These are phyloP conservation scores for Trachurus trachurus DNA, from an alignment of 2,797 vertebrate genomes.

Conservation along the genomic window DNA sequence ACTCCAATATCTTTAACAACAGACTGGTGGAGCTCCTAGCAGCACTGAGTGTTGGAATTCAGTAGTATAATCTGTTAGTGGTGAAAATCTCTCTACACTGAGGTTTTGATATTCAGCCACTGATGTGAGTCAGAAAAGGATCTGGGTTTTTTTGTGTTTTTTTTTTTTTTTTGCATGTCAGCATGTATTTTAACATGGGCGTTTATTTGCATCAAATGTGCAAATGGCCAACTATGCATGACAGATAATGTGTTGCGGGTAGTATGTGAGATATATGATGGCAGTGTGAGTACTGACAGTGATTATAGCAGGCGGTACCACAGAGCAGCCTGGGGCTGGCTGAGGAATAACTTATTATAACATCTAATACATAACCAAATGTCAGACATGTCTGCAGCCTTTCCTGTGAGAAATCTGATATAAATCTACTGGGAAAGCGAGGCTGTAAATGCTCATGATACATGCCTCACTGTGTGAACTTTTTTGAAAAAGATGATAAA, in stretches of 20 bases:
- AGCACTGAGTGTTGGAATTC: slow-evolving; percentile 2
- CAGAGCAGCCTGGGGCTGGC: slow-evolving; percentile 66
- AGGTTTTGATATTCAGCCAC: slow-evolving; percentile 47
- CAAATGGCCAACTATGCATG: slow-evolving; percentile 57
- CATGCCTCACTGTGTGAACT: slow-evolving; percentile 7
- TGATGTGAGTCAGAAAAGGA: background rate
- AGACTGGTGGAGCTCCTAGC: background rate
- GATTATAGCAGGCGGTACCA: slow-evolving; percentile 76
- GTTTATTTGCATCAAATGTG: slow-evolving; percentile 59
- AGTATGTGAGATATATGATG: slow-evolving; percentile 68
- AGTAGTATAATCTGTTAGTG: slow-evolving; percentile 30
- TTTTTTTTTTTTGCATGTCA: slow-evolving; percentile 42
- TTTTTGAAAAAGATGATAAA: slow-evolving; percentile 30
- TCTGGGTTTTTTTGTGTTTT: background rate
- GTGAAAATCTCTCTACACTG: slow-evolving; percentile 48
- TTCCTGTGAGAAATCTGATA: slow-evolving; percentile 29
- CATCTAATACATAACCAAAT: slow-evolving; percentile 76
- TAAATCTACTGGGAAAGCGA: slow-evolving; percentile 57
- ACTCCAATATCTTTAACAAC: slow-evolving; percentile 36
- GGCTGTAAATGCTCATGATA: slow-evolving; percentile 27
- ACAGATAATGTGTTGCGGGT: slow-evolving; percentile 56
- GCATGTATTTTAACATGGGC: slow-evolving; percentile 49
- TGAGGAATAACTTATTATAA: slow-evolving; percentile 73
- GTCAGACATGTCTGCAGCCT: slow-evolving; percentile 59
- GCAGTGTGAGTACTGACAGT: slow-evolving; percentile 73